phyloP scores from a whole-genome alignment of 2,113 vertebrate genomes.

The Corapipo altera region DNA sequence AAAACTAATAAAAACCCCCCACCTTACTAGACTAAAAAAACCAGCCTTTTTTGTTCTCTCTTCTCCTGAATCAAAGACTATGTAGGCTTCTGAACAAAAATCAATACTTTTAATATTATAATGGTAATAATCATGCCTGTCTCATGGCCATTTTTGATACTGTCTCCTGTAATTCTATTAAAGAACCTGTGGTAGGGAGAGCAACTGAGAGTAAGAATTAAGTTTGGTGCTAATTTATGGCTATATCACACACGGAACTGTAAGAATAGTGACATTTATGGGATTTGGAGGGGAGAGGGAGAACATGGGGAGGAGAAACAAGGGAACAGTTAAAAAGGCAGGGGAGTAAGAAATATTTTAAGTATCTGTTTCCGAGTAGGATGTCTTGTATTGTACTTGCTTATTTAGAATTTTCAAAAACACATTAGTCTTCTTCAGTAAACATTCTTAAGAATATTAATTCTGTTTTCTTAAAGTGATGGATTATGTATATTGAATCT shows the following conservation, averaged over 20 bases:
- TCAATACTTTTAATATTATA: background rate
- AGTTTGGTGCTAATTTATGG: background rate
- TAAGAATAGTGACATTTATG: background rate
- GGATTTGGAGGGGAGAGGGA: background rate
- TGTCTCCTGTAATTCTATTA: background rate
- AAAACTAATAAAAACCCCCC: background rate
- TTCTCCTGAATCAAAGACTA: background rate
- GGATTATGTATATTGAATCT: background rate
- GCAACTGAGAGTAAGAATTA: background rate
- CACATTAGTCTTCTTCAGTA: background rate
- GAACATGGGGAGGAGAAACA: background rate
- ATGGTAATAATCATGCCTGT: background rate
- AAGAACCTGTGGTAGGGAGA: background rate
- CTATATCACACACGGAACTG: background rate
- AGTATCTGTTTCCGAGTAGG: background rate
- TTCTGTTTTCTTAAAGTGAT: conserved; percentile 16
- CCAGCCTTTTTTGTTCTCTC: background rate
- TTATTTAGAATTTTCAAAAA: conserved; percentile 26
- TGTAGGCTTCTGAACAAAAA: background rate
- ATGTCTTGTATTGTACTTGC: background rate
- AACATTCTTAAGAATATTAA: conserved; percentile 28
- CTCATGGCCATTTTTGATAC: background rate
- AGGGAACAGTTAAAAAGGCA: background rate
- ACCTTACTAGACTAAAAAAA: background rate
- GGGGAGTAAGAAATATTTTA: background rate